These are phyloP conservation scores for Matsumyia berberina DNA, from an alignment of 2,888 invertebrate genomes.

Conservation along the genomic window DNA sequence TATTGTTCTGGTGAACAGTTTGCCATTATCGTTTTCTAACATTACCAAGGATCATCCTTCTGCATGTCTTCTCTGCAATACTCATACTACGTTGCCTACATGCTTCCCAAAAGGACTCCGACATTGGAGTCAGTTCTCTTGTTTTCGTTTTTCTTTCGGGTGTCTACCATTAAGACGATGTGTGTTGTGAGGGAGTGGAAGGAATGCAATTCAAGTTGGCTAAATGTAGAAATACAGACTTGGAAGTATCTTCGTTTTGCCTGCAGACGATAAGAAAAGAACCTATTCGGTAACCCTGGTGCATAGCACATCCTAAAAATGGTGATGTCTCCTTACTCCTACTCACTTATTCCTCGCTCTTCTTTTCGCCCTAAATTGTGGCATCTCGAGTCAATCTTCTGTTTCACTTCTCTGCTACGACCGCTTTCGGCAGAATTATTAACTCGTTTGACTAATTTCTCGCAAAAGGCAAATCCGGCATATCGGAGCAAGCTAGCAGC, in stretches of 20 bases:
- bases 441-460: constrained; percentile 71
- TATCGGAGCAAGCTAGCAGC: constrained; percentile 25
- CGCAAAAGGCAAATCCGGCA: constrained; percentile 44
- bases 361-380: constrained; percentile 25
- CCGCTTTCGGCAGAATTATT: constrained; percentile 58
- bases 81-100: constrained; percentile 15
- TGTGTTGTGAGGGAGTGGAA: not conserved
- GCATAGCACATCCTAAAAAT: too few species aligned
- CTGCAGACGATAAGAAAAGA: too few species aligned
- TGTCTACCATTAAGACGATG: constrained; percentile 30
- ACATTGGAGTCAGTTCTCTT: constrained; percentile 4
- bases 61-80: not conserved
- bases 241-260: too few species aligned
- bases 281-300: too few species aligned
- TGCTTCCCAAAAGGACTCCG: constrained; percentile 6
- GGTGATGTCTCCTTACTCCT: too few species aligned
- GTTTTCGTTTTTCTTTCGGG: constrained; percentile 8
- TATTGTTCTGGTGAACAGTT: constrained; percentile 70
- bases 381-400: constrained; percentile 48
- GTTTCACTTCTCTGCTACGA: not conserved
- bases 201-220: not conserved
- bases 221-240: too few species aligned
- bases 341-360: not conserved
- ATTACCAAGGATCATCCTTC: constrained; percentile 54
- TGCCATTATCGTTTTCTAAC: constrained; percentile 71